Evolutionary conservation across 2,888 invertebrate species (phyloP).

Genomic region (Ophion slaviceki): DNA sequence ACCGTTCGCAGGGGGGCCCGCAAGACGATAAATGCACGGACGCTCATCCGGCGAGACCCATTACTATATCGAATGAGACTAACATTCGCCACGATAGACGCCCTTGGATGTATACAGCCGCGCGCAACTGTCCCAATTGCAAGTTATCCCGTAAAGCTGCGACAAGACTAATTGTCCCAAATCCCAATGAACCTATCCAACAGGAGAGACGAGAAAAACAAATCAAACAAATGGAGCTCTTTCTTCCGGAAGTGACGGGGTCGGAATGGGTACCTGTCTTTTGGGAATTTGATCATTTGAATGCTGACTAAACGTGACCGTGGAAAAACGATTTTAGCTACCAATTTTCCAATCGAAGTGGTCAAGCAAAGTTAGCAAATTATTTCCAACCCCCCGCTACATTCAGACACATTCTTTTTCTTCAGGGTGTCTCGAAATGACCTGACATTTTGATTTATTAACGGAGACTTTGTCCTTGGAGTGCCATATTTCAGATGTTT

Average conservation of each 20-base stretch:
- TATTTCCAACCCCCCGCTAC: background rate
- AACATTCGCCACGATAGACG: slow-evolving; percentile 23
- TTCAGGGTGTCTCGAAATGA: too few relatives aligned
- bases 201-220: background rate
- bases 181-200: background rate
- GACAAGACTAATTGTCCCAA: slow-evolving; percentile 87
- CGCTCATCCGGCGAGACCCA: slow-evolving; percentile 24
- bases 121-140: background rate
- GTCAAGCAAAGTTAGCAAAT: background rate
- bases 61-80: slow-evolving; percentile 10
- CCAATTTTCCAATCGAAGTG: background rate
- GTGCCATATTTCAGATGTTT: too few relatives aligned
- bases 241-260: background rate
- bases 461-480: too few relatives aligned
- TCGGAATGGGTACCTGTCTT: background rate
- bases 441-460: too few relatives aligned
- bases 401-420: too few relatives aligned
- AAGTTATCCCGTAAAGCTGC: background rate
- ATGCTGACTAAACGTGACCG: background rate
- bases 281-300: background rate
- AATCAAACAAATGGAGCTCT: background rate
- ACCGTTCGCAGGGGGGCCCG: slow-evolving; percentile 7
- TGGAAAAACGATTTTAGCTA: background rate
- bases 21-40: slow-evolving; percentile 3
- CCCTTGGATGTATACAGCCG: background rate